A percentile compares a stretch with the other conserved stretches of the same genome.
These are phyloP conservation scores for Sceloporus undulatus DNA, from an alignment of 2,113 vertebrate genomes.

Conservation along the genomic window DNA sequence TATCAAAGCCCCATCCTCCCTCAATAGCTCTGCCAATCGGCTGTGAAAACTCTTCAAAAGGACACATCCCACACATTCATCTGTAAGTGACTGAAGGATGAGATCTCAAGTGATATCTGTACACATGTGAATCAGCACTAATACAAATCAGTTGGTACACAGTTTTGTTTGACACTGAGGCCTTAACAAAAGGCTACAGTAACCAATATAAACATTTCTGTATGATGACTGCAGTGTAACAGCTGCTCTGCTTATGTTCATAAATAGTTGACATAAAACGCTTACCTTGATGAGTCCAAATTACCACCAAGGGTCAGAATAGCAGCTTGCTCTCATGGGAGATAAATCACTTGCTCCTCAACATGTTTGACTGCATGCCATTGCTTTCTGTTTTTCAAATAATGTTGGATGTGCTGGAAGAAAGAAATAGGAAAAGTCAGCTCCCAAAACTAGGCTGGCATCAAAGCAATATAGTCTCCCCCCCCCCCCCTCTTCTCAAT, in stretches of 20 bases:
- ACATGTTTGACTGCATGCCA: constrained; percentile 20
- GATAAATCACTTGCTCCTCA: constrained; percentile 34
- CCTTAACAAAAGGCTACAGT: background rate
- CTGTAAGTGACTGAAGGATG: background rate
- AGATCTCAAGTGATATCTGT: background rate
- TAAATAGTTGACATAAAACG: constrained; percentile 25
- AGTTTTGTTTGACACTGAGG: background rate
- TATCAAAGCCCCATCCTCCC: too few relatives aligned
- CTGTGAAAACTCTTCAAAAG: background rate
- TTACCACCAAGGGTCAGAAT: constrained; percentile 43
- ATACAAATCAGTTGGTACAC: background rate
- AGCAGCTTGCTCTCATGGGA: constrained; percentile 27
- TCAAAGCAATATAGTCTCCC: background rate
- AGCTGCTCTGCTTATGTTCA: constrained; percentile 8
- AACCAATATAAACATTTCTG: background rate
- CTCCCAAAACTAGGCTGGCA: background rate
- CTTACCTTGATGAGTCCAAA: constrained; percentile 45
- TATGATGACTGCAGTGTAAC: background rate
- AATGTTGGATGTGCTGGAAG: constrained; percentile 29
- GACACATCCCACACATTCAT: background rate
- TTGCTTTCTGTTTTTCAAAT: constrained; percentile 26
- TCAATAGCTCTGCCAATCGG: too few relatives aligned
- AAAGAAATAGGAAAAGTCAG: constrained; percentile 23
- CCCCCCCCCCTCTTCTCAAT: background rate
- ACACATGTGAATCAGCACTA: background rate